Evolutionary conservation across 2,113 vertebrate genomes (phyloP).

Genomic region (Hirundichthys speculiger): DNA sequence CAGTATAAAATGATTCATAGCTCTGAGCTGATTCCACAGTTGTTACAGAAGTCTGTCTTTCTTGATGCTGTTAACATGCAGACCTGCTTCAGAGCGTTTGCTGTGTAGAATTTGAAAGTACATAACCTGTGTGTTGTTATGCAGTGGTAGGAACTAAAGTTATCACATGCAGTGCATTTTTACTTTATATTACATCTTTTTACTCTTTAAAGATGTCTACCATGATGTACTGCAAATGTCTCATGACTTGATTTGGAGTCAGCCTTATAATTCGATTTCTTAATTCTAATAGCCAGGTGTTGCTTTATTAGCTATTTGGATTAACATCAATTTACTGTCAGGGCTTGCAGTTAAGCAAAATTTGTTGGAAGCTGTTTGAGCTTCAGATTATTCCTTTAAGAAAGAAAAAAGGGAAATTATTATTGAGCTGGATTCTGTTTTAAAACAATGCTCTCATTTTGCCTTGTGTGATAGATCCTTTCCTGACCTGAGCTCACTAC

Average conservation of each 20-base stretch:
- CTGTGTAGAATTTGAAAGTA: slow-evolving; percentile 2
- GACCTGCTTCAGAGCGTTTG: neutral
- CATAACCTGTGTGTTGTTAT: slow-evolving; percentile 1
- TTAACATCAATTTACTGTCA: too few species aligned
- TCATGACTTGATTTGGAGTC: neutral
- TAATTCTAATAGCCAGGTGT: neutral
- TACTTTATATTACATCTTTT: neutral
- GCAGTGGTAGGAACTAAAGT: neutral
- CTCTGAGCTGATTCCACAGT: slow-evolving; percentile 7
- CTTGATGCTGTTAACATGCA: slow-evolving; percentile 13
- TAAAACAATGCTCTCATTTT: too few species aligned
- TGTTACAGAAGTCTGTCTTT: neutral
- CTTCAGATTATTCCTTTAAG: too few species aligned
- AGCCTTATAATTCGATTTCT: neutral
- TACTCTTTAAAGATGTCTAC: neutral
- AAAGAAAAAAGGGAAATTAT: too few species aligned
- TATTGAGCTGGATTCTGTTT: too few species aligned
- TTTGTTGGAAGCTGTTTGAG: too few species aligned
- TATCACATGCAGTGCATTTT: neutral
- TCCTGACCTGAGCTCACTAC: too few species aligned
- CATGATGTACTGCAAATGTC: neutral
- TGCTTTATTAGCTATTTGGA: neutral
- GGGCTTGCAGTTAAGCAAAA: too few species aligned
- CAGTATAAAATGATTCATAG: slow-evolving; percentile 38
- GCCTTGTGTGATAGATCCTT: too few species aligned